Percentiles rank a stretch among this genome's conserved stretches.
Evolutionary conservation across 2,888 invertebrate species (phyloP).

Genomic region (Myathropa florea): DNA sequence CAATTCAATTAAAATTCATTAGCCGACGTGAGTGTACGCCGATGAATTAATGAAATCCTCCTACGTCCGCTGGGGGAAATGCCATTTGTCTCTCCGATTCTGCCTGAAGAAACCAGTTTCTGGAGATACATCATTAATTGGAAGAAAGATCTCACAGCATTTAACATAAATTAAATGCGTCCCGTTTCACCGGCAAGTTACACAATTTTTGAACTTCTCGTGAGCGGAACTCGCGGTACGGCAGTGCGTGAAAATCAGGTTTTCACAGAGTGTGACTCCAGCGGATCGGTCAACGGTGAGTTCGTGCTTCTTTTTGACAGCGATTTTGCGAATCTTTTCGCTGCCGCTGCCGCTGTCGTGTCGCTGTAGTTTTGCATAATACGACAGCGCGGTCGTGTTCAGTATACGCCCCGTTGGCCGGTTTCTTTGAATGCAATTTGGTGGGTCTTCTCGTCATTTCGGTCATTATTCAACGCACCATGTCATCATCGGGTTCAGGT

Average conservation of each 20-base stretch:
- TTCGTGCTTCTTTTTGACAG: not conserved
- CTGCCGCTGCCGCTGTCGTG: not conserved
- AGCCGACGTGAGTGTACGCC: slow-evolving; percentile 18
- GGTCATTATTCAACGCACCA: slow-evolving; percentile 50
- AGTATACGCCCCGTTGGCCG: slow-evolving; percentile 42
- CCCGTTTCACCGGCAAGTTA: slow-evolving; percentile 52
- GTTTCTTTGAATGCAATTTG: slow-evolving; percentile 27
- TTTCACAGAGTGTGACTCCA: not conserved
- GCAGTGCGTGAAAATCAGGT: not conserved
- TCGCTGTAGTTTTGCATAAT: slow-evolving; percentile 27
- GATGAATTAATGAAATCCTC: slow-evolving; percentile 43
- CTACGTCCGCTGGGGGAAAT: not conserved
- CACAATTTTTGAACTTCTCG: slow-evolving; percentile 51
- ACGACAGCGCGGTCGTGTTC: slow-evolving; percentile 1
- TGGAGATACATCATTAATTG: slow-evolving; percentile 6
- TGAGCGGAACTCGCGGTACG: not conserved
- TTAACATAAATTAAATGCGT: slow-evolving; percentile 34
- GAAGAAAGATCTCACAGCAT: slow-evolving; percentile 30
- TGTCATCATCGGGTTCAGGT: slow-evolving; percentile 55
- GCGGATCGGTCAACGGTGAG: slow-evolving; percentile 9
- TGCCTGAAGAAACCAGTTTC: not conserved
- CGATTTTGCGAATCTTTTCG: not conserved
- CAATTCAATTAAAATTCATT: slow-evolving; percentile 20
- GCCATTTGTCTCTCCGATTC: not conserved
- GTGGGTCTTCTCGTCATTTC: slow-evolving; percentile 16